Evolutionary conservation across 2,888 invertebrate species (phyloP).

Genomic region (Lasioglossum zephyrum): DNA sequence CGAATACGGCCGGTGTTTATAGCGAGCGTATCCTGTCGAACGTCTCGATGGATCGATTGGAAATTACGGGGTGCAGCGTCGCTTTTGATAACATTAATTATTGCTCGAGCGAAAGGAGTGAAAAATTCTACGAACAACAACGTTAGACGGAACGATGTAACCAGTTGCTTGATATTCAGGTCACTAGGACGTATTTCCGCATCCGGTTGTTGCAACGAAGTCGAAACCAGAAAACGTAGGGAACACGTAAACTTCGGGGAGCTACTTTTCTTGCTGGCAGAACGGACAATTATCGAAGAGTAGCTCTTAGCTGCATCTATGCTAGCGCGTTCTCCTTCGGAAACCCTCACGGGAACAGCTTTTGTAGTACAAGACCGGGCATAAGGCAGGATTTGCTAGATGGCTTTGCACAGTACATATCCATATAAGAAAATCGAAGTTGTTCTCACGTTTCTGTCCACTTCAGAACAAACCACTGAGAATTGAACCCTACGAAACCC

Average conservation of each 20-base stretch:
- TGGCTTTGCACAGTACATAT: background rate
- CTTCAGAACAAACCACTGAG: background rate
- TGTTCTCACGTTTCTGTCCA: background rate
- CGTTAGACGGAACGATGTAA: background rate
- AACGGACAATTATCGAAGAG: constrained; percentile 1
- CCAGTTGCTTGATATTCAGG: background rate
- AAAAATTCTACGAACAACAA: background rate
- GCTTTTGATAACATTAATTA: background rate
- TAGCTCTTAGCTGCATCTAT: background rate
- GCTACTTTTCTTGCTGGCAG: background rate
- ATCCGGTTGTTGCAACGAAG: background rate
- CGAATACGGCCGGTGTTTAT: background rate
- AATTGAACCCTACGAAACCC: background rate
- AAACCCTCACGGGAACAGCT: background rate
- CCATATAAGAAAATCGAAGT: constrained; percentile 7
- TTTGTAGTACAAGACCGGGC: background rate
- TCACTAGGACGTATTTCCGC: background rate
- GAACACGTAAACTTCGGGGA: background rate
- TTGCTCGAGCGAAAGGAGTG: background rate
- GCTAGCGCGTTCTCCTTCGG: background rate
- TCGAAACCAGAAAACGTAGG: background rate
- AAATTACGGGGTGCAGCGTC: background rate
- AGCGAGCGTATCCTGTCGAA: background rate
- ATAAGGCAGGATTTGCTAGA: background rate
- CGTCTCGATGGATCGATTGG: background rate